These are phyloP conservation scores for Medauroidea extradentata DNA, from an alignment of 1,140 invertebrate genomes.

Conservation along the genomic window DNA sequence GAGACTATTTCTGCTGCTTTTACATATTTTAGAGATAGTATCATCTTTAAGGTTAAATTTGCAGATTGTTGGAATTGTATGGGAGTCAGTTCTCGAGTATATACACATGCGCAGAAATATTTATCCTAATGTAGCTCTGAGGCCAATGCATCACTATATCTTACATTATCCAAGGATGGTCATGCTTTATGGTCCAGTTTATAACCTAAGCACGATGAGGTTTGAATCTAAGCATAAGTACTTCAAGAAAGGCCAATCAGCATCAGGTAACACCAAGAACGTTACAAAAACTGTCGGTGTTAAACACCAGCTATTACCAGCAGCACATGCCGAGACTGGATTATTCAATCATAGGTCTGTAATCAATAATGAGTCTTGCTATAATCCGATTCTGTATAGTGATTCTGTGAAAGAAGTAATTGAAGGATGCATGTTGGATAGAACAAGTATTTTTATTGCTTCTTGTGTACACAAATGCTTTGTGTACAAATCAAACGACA, in stretches of 20 bases:
- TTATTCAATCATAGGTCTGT: background rate
- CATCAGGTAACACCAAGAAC: background rate
- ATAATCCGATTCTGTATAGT: background rate
- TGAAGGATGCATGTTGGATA: too few species aligned
- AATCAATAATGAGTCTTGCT: background rate
- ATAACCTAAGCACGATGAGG: background rate
- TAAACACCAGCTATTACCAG: background rate
- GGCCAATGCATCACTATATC: background rate
- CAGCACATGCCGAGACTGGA: background rate
- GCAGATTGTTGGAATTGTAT: background rate
- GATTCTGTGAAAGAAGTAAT: background rate
- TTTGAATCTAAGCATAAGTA: constrained; percentile 1
- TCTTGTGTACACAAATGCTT: too few species aligned
- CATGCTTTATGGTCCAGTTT: background rate
- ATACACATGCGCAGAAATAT: background rate
- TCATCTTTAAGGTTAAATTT: background rate
- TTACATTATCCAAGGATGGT: background rate
- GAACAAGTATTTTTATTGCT: too few species aligned
- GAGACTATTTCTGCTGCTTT: background rate
- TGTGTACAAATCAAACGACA: too few species aligned
- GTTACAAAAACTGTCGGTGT: background rate
- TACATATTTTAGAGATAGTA: background rate
- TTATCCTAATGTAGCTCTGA: background rate
- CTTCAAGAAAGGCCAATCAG: background rate
- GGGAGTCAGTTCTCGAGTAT: background rate